Evolutionary conservation across 2,797 vertebrate genomes (phyloP).

Genomic region (Hyperoplus lanceolatus): DNA sequence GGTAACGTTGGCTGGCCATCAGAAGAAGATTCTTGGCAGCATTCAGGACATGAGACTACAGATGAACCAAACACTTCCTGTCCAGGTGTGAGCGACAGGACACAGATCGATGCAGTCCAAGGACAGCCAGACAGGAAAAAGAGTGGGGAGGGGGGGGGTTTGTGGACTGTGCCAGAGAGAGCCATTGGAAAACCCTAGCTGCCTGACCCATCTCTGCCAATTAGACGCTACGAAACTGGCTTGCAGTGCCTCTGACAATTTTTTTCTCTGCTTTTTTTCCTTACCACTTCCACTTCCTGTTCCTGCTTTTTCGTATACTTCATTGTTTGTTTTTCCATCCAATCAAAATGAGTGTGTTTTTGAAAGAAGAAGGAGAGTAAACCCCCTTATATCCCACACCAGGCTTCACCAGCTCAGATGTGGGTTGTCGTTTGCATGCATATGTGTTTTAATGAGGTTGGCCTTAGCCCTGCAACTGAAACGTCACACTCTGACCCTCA

Average conservation of each 20-base stretch:
- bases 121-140: slow-evolving; percentile 76
- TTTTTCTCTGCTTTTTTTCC: slow-evolving; percentile 61
- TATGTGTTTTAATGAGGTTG: slow-evolving; percentile 78
- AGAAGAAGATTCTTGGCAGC: slow-evolving; percentile 99
- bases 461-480: slow-evolving; percentile 68
- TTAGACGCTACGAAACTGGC: slow-evolving; percentile 85
- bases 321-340: slow-evolving; percentile 68
- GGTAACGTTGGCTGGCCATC: slow-evolving; percentile 96
- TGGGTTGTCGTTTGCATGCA: slow-evolving; percentile 82
- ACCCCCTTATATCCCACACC: slow-evolving; percentile 63
- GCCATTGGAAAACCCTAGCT: slow-evolving; percentile 85
- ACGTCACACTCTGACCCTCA: slow-evolving; percentile 57
- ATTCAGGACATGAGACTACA: slow-evolving; percentile 99
- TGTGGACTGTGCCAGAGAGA: slow-evolving; percentile 80
- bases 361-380: slow-evolving; percentile 65
- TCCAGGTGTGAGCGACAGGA: slow-evolving; percentile 92
- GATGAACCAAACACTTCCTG: slow-evolving; percentile 98
- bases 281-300: slow-evolving; percentile 70
- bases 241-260: slow-evolving; percentile 90
- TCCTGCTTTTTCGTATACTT: slow-evolving; percentile 54
- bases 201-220: slow-evolving; percentile 88
- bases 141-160: slow-evolving; percentile 48
- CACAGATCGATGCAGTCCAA: slow-evolving; percentile 69
- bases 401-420: slow-evolving; percentile 73
- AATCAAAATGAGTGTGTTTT: slow-evolving; percentile 79